Base-by-base conservation (phyloP, 1,140 invertebrate genomes). In the Bombus confusus region DNA sequence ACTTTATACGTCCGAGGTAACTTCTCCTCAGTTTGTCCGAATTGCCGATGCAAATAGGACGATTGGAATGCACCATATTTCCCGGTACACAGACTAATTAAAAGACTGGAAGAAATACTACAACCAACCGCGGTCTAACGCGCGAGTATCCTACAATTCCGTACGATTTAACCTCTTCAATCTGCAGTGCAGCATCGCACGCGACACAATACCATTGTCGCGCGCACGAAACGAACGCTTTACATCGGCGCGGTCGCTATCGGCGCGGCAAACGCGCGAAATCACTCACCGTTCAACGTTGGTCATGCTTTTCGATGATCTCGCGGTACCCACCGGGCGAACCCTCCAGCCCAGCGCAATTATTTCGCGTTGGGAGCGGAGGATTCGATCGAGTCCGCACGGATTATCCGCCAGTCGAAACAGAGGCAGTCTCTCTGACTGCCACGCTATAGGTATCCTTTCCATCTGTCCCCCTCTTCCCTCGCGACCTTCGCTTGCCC, bases 341-440 rank as follows among this genome's bases (percentile, higher is more conserved):
- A 22, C n/a, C 10, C 9, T 13, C 10, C 22, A 5, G 8, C 5
- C 25, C 8, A 41, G 25, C 2, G 15, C 39, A 13, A 69, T 47
- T 68, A 47, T 69, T 80, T 80, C 25, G 25, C 13, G 12, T 6
- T 22, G 9, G 10, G 28, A 22, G 25, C 41, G n/a, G 0, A 47
- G 10, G 12, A 59, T 72, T 80, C 37, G 41, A 62, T 37, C 4
- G 80, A 73, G 62, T 62, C 62, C 43, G 73, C 59, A 8, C 37
- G 52, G 69, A 81, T 81, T 74, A 81, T 73, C 69, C 68, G 79
- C 4, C 47, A 4, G 34, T 68, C 4, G 79, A 81, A n/a, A 52
- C 69, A 68, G 66, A 34, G 52, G 37, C 47, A 13, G 47, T 62
- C 28, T 62, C 28, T 62, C 59, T n/a, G 59, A 34, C 28, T 62